Conservation (phyloP, 2,113 vertebrate species). For the Grallaria varia region DNA sequence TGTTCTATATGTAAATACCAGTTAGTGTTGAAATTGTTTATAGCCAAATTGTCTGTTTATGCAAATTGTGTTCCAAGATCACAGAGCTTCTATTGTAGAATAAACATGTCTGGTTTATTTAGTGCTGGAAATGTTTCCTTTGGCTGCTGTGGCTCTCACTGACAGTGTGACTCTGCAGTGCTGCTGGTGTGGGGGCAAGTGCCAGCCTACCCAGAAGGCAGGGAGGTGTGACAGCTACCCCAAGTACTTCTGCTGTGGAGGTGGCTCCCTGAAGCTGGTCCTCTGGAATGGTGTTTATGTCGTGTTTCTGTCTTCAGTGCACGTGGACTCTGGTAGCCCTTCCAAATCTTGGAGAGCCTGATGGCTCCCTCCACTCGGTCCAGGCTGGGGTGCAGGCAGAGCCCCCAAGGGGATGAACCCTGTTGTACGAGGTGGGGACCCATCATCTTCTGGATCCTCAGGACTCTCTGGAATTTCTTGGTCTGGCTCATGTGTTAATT, state of each 20-base stretch:
- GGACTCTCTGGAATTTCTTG: neutral
- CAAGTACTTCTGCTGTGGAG: neutral
- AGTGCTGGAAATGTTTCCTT: conserved; percentile 55
- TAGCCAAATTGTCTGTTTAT: conserved; percentile 80
- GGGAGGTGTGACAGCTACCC: neutral
- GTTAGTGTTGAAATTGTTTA: conserved; percentile 79
- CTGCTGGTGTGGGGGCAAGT: neutral
- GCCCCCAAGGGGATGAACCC: neutral
- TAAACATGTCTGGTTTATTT: conserved; percentile 72
- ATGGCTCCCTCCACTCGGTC: rapidly evolving
- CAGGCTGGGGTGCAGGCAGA: neutral
- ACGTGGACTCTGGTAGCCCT: neutral
- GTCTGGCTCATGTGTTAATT: neutral
- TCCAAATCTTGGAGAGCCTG: neutral
- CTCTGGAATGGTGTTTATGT: neutral
- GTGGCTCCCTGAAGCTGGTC: neutral
- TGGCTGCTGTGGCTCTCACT: conserved; percentile 37
- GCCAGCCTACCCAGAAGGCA: neutral
- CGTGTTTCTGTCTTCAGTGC: neutral
- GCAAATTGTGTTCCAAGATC: conserved; percentile 75
- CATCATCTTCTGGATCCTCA: neutral
- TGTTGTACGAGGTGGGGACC: neutral
- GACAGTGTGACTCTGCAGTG: neutral
- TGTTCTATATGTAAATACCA: conserved; percentile 80
- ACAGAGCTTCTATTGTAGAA: conserved; percentile 65